Base-by-base conservation (phyloP, 2,113 vertebrate species). In the Seriola quinqueradiata region DNA sequence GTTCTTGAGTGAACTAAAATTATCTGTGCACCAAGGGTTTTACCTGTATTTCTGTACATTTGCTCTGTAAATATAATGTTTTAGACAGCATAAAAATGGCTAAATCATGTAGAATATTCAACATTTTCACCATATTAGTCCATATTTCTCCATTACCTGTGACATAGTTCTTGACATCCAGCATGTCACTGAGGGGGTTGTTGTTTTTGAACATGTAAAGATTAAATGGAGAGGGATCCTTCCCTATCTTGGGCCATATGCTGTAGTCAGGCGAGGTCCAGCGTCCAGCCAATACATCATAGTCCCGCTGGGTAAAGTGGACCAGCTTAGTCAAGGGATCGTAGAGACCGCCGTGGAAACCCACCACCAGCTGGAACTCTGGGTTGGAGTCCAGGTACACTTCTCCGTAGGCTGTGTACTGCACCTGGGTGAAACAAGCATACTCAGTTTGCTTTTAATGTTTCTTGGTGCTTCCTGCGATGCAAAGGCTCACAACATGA, bases 121-220 rank as follows among this genome's bases (percentile, higher is more conserved):
- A 32, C 23, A 21, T 10, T n/a, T 63, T 16, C 34, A 58, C 14
- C 44, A 28, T 54, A 44, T 8, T 63, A 58, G 12, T 42, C 12
- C 23, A 54, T 64, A 40, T 52, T 8, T 58, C 13, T 38, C 28
- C 23, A 55, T 23, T 91, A 99, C 98, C 98, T 96, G 98, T 99
- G 77, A 99, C 98, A 4, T 99, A 99, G 89, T 99, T 99, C 91
- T 99, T 99, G 55, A 98, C 93, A 88, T 99, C 97, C 91, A 99
- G 92, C 94, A 97, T 97, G 63, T 98, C 98, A 83, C 98, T 99
- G 90, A 99, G 97, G 25, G 98, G 98, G 82, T 99, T 99, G 94
- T 99, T 99, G 92, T 98, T 99, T 92, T 99, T 99, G 94, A 99
- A 99, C 98, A 99, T 99, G 78, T 99, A 99, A 44, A 99, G 87